Conservation (phyloP, 2,888 invertebrate genomes). For the Heteromyza rotundicornis region DNA sequence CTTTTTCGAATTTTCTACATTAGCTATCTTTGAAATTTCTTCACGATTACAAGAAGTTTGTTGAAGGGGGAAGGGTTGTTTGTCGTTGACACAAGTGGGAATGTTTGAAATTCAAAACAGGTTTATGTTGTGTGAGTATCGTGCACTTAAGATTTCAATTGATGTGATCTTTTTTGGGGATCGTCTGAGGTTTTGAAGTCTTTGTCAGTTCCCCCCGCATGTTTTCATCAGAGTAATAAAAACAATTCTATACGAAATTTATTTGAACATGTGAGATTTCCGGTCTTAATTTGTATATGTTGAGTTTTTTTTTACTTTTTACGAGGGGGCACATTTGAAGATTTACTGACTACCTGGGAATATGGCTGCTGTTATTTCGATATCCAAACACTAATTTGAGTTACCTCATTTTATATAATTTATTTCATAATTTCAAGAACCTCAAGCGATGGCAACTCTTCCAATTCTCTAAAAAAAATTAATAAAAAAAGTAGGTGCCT, state of each 20-base stretch:
- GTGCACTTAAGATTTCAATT: neutral
- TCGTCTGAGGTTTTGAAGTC: neutral
- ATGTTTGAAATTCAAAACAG: neutral
- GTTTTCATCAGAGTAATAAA: neutral
- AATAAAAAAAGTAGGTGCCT: too few species aligned
- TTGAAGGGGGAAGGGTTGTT: neutral
- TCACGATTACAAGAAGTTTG: neutral
- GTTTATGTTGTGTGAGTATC: neutral
- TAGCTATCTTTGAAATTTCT: neutral
- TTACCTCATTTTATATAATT: too few species aligned
- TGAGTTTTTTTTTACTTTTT: too few species aligned
- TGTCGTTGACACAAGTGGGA: neutral
- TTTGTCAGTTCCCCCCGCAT: neutral
- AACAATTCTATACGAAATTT: neutral
- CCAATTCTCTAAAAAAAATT: too few species aligned
- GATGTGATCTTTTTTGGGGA: neutral
- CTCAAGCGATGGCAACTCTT: too few species aligned
- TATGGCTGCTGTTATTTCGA: too few species aligned
- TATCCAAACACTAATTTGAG: too few species aligned
- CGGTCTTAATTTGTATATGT: neutral
- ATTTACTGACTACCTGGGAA: too few species aligned
- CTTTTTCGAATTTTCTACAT: neutral
- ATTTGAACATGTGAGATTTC: neutral
- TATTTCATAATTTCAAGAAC: too few species aligned
- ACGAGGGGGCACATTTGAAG: neutral